Evolutionary conservation across 1,140 invertebrate genomes (phyloP).

Genomic region (Linepithema humile): DNA sequence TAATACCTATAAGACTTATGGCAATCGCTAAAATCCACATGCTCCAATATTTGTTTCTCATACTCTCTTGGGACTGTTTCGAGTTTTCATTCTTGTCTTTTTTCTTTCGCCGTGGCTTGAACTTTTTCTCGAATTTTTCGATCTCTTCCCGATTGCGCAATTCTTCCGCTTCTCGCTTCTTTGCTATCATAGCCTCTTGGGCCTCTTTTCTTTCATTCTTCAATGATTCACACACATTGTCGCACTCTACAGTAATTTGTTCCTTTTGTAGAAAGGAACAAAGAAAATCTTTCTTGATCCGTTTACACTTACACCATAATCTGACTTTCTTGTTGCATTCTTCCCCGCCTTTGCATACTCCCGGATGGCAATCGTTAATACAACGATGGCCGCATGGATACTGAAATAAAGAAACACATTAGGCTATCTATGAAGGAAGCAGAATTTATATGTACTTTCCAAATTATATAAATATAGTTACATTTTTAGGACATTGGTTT

Average conservation of each 20-base stretch:
- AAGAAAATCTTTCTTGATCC: slow-evolving; percentile 90
- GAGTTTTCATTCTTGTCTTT: slow-evolving; percentile 74
- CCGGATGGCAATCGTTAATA: slow-evolving; percentile 87
- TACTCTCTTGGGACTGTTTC: slow-evolving; percentile 3
- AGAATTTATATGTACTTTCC: neutral
- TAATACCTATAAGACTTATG: slow-evolving; percentile 40
- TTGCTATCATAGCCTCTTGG: slow-evolving; percentile 84
- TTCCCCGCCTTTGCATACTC: slow-evolving; percentile 79
- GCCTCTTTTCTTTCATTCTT: slow-evolving; percentile 84
- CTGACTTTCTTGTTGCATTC: slow-evolving; percentile 92
- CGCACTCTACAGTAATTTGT: slow-evolving; percentile 86
- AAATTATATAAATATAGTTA: slow-evolving; percentile 80
- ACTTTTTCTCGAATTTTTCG: slow-evolving; percentile 90
- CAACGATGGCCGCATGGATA: slow-evolving; percentile 89
- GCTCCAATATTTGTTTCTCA: neutral
- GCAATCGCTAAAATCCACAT: slow-evolving; percentile 39
- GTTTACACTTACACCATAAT: slow-evolving; percentile 91
- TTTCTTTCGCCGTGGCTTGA: slow-evolving; percentile 86
- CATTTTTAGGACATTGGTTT: slow-evolving; percentile 94
- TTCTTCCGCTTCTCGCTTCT: slow-evolving; percentile 86
- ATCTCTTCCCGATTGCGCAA: slow-evolving; percentile 88
- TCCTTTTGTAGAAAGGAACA: slow-evolving; percentile 87
- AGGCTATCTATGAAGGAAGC: slow-evolving; percentile 1
- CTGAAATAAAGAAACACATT: slow-evolving; percentile 80
- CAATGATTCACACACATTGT: slow-evolving; percentile 86